These are phyloP conservation scores for Drosophila kikkawai DNA, from an alignment of 1,140 invertebrate genomes.

Conservation along the genomic window DNA sequence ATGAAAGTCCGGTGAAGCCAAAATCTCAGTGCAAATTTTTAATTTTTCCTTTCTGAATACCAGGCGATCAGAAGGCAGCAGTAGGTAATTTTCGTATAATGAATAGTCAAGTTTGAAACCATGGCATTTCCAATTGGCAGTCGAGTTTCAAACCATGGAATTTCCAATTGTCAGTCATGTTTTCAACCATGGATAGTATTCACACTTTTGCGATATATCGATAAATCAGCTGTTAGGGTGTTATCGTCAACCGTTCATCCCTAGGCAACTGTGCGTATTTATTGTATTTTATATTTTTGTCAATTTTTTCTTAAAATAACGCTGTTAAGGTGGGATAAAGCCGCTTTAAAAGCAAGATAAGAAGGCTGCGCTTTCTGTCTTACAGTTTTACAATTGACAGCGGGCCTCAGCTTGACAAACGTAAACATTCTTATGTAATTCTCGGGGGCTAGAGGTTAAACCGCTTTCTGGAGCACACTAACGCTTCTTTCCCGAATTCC, in stretches of 20 bases:
- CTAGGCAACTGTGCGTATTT: constrained; percentile 28
- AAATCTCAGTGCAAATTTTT: too few species aligned
- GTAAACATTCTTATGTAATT: constrained; percentile 70
- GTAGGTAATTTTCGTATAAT: too few species aligned
- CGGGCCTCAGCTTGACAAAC: constrained; percentile 11
- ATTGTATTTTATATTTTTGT: neutral
- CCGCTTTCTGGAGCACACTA: constrained; percentile 14
- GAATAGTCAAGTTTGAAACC: too few species aligned
- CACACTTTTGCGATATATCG: neutral
- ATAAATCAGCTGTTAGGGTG: constrained; percentile 8
- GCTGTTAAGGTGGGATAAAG: neutral
- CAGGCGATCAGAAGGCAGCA: too few species aligned
- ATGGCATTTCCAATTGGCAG: too few species aligned
- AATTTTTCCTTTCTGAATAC: too few species aligned
- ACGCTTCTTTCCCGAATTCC: constrained; percentile 13
- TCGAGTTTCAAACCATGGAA: too few species aligned
- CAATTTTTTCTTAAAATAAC: constrained; percentile 1
- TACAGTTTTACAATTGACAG: neutral
- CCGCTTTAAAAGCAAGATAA: neutral
- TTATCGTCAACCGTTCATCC: constrained; percentile 15
- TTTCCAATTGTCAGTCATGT: too few species aligned
- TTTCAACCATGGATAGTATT: too few species aligned
- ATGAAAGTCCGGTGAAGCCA: too few species aligned
- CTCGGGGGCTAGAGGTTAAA: constrained; percentile 52
- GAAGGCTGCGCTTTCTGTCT: too few species aligned